Evolutionary conservation across 2,797 vertebrate species (phyloP), one percentile per base, ranked within the genome.

Genomic region (Betta splendens): DNA sequence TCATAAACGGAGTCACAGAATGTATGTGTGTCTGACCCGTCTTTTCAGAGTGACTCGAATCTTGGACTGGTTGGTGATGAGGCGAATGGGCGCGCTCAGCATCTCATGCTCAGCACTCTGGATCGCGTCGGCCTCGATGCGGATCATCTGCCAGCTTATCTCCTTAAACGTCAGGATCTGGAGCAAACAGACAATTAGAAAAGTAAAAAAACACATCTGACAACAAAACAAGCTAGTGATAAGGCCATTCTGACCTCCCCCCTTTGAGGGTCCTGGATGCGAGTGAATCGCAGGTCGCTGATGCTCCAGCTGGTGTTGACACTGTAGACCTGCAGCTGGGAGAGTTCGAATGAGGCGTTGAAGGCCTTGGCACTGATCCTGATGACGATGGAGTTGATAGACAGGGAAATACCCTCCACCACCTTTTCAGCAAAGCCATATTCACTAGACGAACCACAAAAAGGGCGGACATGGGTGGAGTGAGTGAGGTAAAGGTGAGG

Each of bases 91-190:
- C 40, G 98, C 96, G 33, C 96, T 96, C 90, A 98, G 75, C 84
- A 98, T 94, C 91, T 99, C 97, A 33, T 98, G 96, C 63, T 97
- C 94, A 6, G 92, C 91, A 56, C 94, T 98, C 85, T 98, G 96
- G 80, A 98, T 99, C 61, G 97, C 98, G 64, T 99, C 97, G 0
- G 97, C 97, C 84, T 99, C 98, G 60, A 99, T 99, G 59, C 98
- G 93, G 87, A 99, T 98, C 96, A 98, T 99, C 91, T 99, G 98
- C 98, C 98, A 99, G 87, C 94, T 99, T 80, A 99, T 96, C 89
- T 99, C 98, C 85, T 99, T 99, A 81, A 99, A 99, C 13, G 96
- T 98, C 89, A 99, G 86, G 69, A 99, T 92, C 98, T 99, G 81
- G 45, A 85, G 0, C 21, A 15, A 35, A 65, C 8, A 31, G 18